Conservation (phyloP, 2,888 invertebrate genomes). For the Cataglyphis cursor region DNA sequence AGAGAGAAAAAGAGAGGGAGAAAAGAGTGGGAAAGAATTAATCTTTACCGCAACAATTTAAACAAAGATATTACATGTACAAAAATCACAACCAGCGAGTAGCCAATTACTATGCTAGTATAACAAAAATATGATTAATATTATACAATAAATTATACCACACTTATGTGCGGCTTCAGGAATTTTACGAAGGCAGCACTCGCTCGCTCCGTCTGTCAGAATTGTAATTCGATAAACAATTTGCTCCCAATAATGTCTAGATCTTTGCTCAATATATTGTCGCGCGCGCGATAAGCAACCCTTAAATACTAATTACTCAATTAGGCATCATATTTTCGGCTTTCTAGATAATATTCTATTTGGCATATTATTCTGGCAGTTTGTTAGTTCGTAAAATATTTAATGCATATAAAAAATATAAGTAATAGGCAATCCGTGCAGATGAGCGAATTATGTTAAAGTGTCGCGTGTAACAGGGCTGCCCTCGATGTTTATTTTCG, state of each 20-base stretch:
- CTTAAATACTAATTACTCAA: not conserved
- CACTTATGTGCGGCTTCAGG: slow-evolving; percentile 72
- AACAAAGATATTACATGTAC: slow-evolving; percentile 58
- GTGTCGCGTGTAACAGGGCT: not conserved
- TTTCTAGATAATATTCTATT: not conserved
- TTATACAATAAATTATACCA: slow-evolving; percentile 78
- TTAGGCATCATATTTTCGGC: not conserved
- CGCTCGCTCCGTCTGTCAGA: slow-evolving; percentile 65
- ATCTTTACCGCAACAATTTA: slow-evolving; percentile 45
- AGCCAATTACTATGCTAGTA: slow-evolving; percentile 76
- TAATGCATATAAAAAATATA: not conserved
- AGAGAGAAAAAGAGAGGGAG: not conserved
- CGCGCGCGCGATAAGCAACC: not conserved
- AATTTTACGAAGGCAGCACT: slow-evolving; percentile 72
- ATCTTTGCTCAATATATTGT: not conserved
- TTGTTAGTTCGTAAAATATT: slow-evolving; percentile 16
- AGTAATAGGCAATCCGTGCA: not conserved
- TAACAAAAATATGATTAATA: slow-evolving; percentile 77
- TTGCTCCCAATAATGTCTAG: slow-evolving; percentile 2
- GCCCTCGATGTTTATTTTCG: not conserved
- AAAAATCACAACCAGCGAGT: slow-evolving; percentile 83
- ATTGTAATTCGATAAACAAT: slow-evolving; percentile 42
- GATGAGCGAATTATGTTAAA: not conserved
- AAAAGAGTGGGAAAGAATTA: not conserved
- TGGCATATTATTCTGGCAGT: slow-evolving; percentile 38